phyloP scores from a whole-genome alignment of 2,113 vertebrate species.

The Anhinga anhinga region DNA sequence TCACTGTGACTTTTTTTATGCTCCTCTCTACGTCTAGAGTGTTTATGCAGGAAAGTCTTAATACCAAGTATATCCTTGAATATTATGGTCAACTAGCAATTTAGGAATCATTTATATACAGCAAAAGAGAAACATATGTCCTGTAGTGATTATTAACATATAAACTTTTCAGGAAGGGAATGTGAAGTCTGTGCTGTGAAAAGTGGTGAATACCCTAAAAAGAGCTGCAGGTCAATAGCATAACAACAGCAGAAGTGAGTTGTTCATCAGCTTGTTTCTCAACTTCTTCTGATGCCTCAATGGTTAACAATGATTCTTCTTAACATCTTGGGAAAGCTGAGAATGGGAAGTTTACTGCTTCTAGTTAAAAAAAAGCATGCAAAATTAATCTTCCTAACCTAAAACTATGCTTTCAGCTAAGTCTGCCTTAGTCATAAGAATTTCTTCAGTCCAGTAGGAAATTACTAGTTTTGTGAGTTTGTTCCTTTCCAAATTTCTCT shows the following conservation, averaged over 20 bases:
- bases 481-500: neutral
- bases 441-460: neutral
- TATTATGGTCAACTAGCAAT: neutral
- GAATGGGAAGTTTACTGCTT: neutral
- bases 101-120: neutral
- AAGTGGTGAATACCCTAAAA: neutral
- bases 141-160: neutral
- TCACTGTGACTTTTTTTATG: neutral
- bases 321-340: neutral
- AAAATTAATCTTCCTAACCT: neutral
- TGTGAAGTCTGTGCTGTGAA: neutral
- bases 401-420: neutral
- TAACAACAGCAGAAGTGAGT: neutral
- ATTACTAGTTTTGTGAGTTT: neutral
- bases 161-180: neutral
- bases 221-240: neutral
- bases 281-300: neutral
- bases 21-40: neutral
- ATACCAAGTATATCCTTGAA: neutral
- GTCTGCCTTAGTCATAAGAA: neutral
- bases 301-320: neutral
- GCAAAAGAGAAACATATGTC: neutral
- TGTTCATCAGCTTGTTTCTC: neutral
- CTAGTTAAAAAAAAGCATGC: neutral
- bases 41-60: neutral